A percentile compares a stretch with the other conserved stretches of the same genome.
Evolutionary conservation across 2,113 vertebrate genomes (phyloP).

Genomic region (Zapornia atra): DNA sequence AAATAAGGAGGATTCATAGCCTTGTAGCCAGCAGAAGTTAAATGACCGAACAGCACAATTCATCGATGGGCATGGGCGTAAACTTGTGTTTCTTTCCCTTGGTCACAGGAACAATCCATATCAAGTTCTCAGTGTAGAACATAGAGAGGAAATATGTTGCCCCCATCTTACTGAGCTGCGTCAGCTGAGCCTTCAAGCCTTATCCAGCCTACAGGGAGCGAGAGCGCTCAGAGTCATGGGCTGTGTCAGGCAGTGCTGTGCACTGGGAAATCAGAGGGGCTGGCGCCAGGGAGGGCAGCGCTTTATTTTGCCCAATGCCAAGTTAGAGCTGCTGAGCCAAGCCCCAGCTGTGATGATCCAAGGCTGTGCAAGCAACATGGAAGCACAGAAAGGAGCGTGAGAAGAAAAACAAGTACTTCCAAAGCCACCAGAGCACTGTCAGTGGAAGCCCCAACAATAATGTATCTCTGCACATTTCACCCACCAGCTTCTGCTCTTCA

Average conservation of each 20-base stretch:
- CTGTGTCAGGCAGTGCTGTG: neutral
- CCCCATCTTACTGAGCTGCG: neutral
- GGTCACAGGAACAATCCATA: neutral
- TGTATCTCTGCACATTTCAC: accelerated
- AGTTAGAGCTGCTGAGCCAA: neutral
- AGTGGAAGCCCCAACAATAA: neutral
- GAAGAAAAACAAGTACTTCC: neutral
- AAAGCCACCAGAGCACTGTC: neutral
- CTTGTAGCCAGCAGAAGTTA: neutral
- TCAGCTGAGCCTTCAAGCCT: neutral
- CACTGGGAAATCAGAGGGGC: accelerated
- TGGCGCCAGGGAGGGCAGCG: neutral
- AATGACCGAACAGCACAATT: neutral
- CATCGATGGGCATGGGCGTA: neutral
- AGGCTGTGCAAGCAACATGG: neutral
- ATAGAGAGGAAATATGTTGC: neutral
- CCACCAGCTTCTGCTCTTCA: neutral
- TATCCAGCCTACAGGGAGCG: neutral
- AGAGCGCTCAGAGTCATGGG: neutral
- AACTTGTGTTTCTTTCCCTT: neutral
- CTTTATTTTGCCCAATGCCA: neutral
- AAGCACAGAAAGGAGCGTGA: neutral
- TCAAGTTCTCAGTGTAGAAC: neutral
- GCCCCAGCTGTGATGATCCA: neutral
- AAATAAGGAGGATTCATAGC: neutral